Base-by-base conservation (phyloP, 2,113 vertebrate species). In the Cololabis saira region DNA sequence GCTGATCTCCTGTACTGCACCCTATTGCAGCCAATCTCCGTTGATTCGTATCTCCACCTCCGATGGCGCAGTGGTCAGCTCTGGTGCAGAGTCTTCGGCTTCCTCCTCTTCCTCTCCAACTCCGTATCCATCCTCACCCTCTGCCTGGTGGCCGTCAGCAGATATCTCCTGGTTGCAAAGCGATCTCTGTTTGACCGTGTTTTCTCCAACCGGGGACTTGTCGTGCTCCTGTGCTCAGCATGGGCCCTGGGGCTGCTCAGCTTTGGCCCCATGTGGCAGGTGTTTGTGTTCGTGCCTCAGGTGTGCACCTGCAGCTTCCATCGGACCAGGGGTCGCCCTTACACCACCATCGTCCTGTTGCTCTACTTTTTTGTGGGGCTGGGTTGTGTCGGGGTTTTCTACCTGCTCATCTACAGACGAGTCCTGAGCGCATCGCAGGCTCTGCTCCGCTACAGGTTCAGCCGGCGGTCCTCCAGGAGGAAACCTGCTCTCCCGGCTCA, bases 291-390 rank as follows among this genome's bases (percentile, higher is more conserved):
- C 21, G 93, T 95, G 19, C 91, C 93, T 0, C 86, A 94, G 18
- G 96, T 97, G 27, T 97, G 96, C 80, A 96, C 95, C 15, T 97
- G 95, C 83, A 96, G 96, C 76, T 96, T 97, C 82, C 91, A 97
- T 71, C 94, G 94, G 2, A 86, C 89, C 3, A 67, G n/a, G 44
- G 93, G 95, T 5, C 92, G 92, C 2, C 95, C 95, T 8, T 96
- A 95, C 71, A 92, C 88, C 86, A 96, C 96, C 30, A 87, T 96
- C 64, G 82, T 97, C 67, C 85, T 96, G 50, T 93, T 91, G 51
- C 57, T 95, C 76, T 96, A 95, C 85, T 96, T 96, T 60, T 90
- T 95, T 45, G 16, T 94, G 0, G 94, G 95, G 1, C 88, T 96
- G 47, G 89, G 90, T 51, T 94, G 90, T 2, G 93, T 96, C 3